phyloP scores from a whole-genome alignment of 2,888 invertebrate genomes.

The Aquatica leii region DNA sequence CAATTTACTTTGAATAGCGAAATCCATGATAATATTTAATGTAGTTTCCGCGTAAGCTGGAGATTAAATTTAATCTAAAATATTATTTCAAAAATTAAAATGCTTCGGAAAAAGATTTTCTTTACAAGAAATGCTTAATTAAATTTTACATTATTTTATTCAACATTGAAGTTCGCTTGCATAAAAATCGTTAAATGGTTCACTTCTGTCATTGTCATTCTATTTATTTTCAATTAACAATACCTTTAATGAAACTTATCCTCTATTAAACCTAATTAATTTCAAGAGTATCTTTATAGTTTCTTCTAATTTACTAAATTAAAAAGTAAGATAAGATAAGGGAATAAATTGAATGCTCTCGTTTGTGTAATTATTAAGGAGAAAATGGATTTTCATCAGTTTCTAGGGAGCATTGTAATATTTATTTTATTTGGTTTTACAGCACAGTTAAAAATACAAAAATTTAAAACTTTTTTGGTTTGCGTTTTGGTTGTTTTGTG shows the following conservation, averaged over 20 bases:
- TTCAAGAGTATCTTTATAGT: slow-evolving; percentile 1
- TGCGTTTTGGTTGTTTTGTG: too few relatives aligned
- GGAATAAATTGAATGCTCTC: neutral
- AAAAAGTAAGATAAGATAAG: neutral
- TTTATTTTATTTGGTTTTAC: too few relatives aligned
- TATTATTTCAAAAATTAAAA: slow-evolving; percentile 20
- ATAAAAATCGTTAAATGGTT: too few relatives aligned
- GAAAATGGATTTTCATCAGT: neutral
- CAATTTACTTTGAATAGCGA: slow-evolving; percentile 18
- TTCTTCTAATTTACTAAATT: slow-evolving; percentile 8
- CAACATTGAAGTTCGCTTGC: neutral
- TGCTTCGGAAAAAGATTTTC: slow-evolving; percentile 14
- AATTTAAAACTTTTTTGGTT: too few relatives aligned
- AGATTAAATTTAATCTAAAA: slow-evolving; percentile 24
- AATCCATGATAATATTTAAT: slow-evolving; percentile 22
- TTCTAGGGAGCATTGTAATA: too few relatives aligned
- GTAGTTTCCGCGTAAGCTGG: slow-evolving; percentile 19
- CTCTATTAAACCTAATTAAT: slow-evolving; percentile 4
- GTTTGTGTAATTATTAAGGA: slow-evolving; percentile 2
- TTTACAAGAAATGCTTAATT: slow-evolving; percentile 7
- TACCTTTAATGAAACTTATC: neutral
- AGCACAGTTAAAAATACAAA: too few relatives aligned
- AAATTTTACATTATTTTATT: neutral
- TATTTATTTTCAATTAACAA: neutral
- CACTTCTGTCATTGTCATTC: too few relatives aligned